phyloP scores from a whole-genome alignment of 1,140 invertebrate species.

The Bombus soroeensis region DNA sequence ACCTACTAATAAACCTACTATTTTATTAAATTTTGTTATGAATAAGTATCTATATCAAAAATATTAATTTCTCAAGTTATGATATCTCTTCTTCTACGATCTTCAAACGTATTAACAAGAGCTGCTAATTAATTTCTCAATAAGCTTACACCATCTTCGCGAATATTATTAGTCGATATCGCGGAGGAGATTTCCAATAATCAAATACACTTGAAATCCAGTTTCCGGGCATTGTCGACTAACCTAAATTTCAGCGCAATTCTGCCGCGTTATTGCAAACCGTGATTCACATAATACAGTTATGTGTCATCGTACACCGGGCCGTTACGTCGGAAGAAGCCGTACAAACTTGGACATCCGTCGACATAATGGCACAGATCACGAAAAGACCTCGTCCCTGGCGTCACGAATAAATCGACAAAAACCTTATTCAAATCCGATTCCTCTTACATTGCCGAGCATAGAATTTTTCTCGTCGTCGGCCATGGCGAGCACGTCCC shows the following conservation, averaged over 20 bases:
- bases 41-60: too few relatives aligned
- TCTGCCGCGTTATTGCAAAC: background rate
- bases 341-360: constrained; percentile 6
- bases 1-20: too few relatives aligned
- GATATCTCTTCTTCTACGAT: too few relatives aligned
- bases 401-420: background rate
- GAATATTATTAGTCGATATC: background rate
- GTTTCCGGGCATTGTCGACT: background rate
- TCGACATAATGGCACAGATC: background rate
- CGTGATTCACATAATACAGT: constrained; percentile 2
- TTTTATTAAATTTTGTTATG: too few relatives aligned
- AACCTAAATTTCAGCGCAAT: background rate
- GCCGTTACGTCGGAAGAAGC: background rate
- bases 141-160: background rate
- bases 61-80: too few relatives aligned
- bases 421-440: background rate
- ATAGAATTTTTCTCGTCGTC: too few relatives aligned
- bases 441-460: background rate
- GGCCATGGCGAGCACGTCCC: background rate
- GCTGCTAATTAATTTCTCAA: background rate
- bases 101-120: background rate
- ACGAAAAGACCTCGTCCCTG: background rate
- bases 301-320: background rate
- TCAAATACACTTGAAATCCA: background rate
- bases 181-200: too few relatives aligned